Conservation (phyloP, 2,888 invertebrate genomes). For the Xestoiulus laeticollis region DNA sequence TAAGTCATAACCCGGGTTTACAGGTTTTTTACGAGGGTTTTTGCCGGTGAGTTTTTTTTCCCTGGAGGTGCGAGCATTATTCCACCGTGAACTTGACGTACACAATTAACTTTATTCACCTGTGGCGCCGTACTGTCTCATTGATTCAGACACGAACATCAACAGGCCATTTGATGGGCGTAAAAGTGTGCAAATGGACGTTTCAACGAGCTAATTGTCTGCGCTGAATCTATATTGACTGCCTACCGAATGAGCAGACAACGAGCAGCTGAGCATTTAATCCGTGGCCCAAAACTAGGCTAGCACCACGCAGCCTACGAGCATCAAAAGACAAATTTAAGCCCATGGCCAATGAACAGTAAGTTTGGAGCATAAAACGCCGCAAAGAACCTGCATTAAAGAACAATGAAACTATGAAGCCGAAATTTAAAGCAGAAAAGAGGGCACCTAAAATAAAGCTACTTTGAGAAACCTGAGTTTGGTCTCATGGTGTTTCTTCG, state of each 20-base stretch:
- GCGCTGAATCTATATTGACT: neutral
- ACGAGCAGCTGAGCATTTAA: neutral
- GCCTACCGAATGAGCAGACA: neutral
- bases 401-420: neutral
- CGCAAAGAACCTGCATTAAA: neutral
- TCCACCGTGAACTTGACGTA: constrained; percentile 34
- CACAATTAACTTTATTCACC: constrained; percentile 43
- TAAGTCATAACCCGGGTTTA: constrained; percentile 41
- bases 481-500: too few species aligned
- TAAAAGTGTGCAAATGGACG: constrained; percentile 30
- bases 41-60: neutral
- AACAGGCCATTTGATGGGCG: constrained; percentile 35
- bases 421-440: neutral
- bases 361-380: neutral
- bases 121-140: constrained; percentile 48
- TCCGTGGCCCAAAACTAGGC: neutral
- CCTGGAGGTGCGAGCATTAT: neutral
- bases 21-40: constrained; percentile 44
- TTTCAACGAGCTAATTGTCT: constrained; percentile 32
- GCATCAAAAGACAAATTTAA: neutral
- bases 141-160: constrained; percentile 43
- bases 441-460: too few species aligned
- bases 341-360: neutral
- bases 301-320: neutral
- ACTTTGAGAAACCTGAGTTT: too few species aligned